These are phyloP conservation scores for Phenacoccus solenopsis DNA, from an alignment of 1,140 invertebrate species.

Conservation along the genomic window DNA sequence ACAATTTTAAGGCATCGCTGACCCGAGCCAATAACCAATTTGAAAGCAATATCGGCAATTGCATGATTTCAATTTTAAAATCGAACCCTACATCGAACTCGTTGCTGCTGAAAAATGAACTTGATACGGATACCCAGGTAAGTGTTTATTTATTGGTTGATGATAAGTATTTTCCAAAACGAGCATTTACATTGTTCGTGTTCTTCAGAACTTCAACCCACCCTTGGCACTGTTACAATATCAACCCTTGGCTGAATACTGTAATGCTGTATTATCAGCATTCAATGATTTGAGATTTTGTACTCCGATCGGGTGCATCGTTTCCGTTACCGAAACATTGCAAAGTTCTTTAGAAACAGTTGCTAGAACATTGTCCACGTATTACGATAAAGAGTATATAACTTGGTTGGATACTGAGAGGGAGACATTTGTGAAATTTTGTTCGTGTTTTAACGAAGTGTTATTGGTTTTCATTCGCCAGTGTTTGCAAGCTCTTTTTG, in stretches of 20 bases:
- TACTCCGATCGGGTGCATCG: slow-evolving; percentile 32
- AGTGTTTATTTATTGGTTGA: slow-evolving; percentile 29
- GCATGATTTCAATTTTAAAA: slow-evolving; percentile 35
- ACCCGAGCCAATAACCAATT: slow-evolving; percentile 49
- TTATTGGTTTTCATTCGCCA: neutral
- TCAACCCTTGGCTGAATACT: slow-evolving; percentile 76
- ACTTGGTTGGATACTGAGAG: neutral
- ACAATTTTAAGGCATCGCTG: slow-evolving; percentile 45
- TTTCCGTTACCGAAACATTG: neutral
- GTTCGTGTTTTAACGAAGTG: neutral
- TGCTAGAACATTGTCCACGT: neutral
- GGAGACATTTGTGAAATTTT: neutral
- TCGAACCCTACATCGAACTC: slow-evolving; percentile 25
- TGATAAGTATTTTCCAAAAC: too few relatives aligned
- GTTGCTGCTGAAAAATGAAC: slow-evolving; percentile 18
- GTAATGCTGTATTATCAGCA: slow-evolving; percentile 68
- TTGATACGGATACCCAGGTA: slow-evolving; percentile 15
- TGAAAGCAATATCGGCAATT: slow-evolving; percentile 56
- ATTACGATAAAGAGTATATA: neutral
- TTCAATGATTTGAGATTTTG: slow-evolving; percentile 65
- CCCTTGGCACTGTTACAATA: slow-evolving; percentile 75
- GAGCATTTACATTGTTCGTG: neutral
- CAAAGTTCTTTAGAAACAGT: neutral
- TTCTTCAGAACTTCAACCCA: slow-evolving; percentile 43
- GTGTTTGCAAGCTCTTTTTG: neutral